These are phyloP conservation scores for Drosophila mayri DNA, from an alignment of 1,140 invertebrate genomes.

Conservation along the genomic window DNA sequence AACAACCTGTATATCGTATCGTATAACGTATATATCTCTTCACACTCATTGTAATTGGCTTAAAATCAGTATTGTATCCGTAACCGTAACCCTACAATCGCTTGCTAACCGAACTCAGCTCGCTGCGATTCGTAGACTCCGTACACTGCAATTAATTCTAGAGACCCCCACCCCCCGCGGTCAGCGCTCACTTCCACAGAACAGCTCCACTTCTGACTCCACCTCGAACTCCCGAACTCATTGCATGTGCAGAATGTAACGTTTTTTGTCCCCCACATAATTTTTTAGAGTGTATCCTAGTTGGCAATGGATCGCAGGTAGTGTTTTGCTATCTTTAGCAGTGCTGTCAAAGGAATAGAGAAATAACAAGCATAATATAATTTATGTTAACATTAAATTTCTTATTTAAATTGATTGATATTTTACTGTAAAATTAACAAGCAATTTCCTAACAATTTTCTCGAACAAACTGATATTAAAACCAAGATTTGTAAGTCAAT, in stretches of 20 bases:
- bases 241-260: constrained; percentile 54
- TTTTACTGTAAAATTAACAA: too few species aligned
- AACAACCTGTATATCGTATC: constrained; percentile 62
- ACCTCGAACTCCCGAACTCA: constrained; percentile 40
- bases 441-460: too few species aligned
- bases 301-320: constrained; percentile 34
- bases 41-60: constrained; percentile 49
- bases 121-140: constrained; percentile 45
- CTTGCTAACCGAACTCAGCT: constrained; percentile 47
- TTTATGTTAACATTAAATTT: too few species aligned
- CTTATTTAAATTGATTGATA: too few species aligned
- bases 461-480: not conserved
- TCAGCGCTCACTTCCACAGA: constrained; percentile 28
- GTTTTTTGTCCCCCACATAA: constrained; percentile 21
- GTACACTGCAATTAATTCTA: constrained; percentile 43
- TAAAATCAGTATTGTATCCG: constrained; percentile 26
- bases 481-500: too few species aligned
- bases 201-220: constrained; percentile 46
- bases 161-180: constrained; percentile 1
- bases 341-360: constrained; percentile 1
- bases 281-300: constrained; percentile 39
- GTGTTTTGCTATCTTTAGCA: constrained; percentile 2
- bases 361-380: too few species aligned
- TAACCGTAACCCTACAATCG: constrained; percentile 37
- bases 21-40: constrained; percentile 5